A percentile compares a stretch with the other conserved stretches of the same genome.
Evolutionary conservation across 2,113 vertebrate genomes (phyloP).

Genomic region (Phoenicopterus ruber): DNA sequence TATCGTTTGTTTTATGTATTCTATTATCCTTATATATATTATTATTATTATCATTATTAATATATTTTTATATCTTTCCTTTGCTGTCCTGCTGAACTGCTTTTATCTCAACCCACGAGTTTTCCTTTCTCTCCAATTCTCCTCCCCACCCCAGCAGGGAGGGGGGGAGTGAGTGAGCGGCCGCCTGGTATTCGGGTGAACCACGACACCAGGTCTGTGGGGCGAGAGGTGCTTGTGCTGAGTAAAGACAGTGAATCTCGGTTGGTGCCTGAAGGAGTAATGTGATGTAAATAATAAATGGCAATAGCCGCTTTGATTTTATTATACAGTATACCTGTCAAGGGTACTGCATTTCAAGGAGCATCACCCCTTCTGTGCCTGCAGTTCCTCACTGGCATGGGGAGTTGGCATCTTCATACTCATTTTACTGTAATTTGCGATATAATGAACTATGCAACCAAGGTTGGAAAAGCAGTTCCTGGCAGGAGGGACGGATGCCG

Average conservation of each 20-base stretch:
- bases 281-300: background rate
- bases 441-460: background rate
- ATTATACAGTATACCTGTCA: background rate
- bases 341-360: background rate
- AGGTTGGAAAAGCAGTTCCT: background rate
- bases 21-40: too few relatives aligned
- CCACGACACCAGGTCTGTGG: background rate
- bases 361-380: background rate
- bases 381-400: background rate
- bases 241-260: background rate
- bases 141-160: too few relatives aligned
- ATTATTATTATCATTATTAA: too few relatives aligned
- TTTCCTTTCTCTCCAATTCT: too few relatives aligned
- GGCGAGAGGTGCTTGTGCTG: background rate
- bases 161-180: too few relatives aligned
- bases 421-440: background rate
- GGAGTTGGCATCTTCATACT: background rate
- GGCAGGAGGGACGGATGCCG: accelerated
- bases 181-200: too few relatives aligned
- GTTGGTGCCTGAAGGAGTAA: background rate
- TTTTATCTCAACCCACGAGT: too few relatives aligned
- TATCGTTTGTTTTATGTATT: too few relatives aligned
- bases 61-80: too few relatives aligned
- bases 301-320: accelerated
- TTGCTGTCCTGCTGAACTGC: too few relatives aligned